phyloP scores from a whole-genome alignment of 1,140 invertebrate species.

The Coelopa frigida region DNA sequence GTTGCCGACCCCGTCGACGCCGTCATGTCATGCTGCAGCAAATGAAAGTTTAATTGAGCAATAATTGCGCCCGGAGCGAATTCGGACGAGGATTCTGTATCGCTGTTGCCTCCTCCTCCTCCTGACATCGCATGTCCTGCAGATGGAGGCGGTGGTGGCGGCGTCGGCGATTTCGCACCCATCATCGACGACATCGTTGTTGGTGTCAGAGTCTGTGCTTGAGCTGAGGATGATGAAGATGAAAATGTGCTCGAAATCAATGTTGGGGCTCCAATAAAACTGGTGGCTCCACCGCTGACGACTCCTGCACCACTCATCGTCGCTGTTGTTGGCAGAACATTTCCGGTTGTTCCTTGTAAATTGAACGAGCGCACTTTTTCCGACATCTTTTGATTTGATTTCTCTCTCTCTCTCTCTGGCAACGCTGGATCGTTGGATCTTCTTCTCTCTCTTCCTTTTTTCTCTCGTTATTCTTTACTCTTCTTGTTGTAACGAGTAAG shows the following conservation, averaged over 20 bases:
- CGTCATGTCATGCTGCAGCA: slow-evolving; percentile 24
- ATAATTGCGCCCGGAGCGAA: slow-evolving; percentile 25
- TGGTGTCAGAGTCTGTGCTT: slow-evolving; percentile 2
- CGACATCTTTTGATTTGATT: slow-evolving; percentile 7
- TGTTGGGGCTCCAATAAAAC: slow-evolving; percentile 16
- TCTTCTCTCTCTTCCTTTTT: neutral
- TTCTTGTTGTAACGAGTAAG: too few relatives aligned
- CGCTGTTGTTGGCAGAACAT: slow-evolving; percentile 4
- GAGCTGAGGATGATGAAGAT: slow-evolving; percentile 1
- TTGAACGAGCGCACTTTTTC: slow-evolving; percentile 14
- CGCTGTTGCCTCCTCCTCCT: slow-evolving; percentile 5
- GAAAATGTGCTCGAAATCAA: slow-evolving; percentile 15
- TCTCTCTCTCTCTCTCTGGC: neutral
- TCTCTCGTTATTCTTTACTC: too few relatives aligned
- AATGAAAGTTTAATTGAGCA: slow-evolving; percentile 37
- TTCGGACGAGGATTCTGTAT: slow-evolving; percentile 14
- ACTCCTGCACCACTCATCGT: too few relatives aligned
- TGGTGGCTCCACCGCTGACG: slow-evolving; percentile 2
- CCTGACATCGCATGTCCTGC: slow-evolving; percentile 1
- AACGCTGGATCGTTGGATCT: neutral
- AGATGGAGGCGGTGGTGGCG: neutral
- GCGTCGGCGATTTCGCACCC: neutral
- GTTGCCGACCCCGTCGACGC: slow-evolving; percentile 12
- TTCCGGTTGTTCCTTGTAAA: slow-evolving; percentile 14
- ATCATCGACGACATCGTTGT: neutral